Base-by-base conservation (phyloP, 2,797 vertebrate genomes). In the Acanthurus lineatus region DNA sequence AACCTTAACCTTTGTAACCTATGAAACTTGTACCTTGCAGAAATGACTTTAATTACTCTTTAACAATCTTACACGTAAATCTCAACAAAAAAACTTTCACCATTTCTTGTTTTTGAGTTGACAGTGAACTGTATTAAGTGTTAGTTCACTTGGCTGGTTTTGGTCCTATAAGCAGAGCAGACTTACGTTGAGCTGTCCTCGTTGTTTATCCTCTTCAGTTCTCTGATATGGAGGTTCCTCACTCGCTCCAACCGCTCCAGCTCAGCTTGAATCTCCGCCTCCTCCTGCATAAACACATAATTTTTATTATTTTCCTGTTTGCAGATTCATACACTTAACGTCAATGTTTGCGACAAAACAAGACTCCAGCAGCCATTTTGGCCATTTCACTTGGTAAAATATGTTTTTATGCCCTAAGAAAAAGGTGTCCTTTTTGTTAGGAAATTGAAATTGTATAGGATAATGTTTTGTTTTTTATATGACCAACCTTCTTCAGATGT, bases 121-220 rank as follows among this genome's bases (percentile, higher is more conserved):
- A 44, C 10, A 22, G 48, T 42, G n/a, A 7, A 17, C 65, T 65
- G 15, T 6, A 16, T 42, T 20, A 32, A 73, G 12, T 22, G 20
- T 17, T 22, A n/a, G 40, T 16, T 48, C 45, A 0, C 7, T 20
- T 1, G 10, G 38, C 15, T 54, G n/a, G 14, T 65, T 35, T 14
- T 9, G 45, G 14, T 7, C 1, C 63, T 52, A 42, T 15, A 9
- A 49, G 35, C 3, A 0, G 20, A 56, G 28, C 3, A 15, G 6
- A 89, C 95, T 97, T 94, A 99, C 98, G 98, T 97, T 17, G 98
- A 99, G 94, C 98, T 99, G 96, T 99, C 98, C 94, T 99, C 98
- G 64, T 99, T 99, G 92, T 98, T 99, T 95, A 99, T 99, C 96
- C 98, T 97, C 96, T 99, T 99, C 90, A 99, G 96, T 88, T 99